Evolutionary conservation across 2,113 vertebrate species (phyloP).

Genomic region (Pontoporia blainvillei): DNA sequence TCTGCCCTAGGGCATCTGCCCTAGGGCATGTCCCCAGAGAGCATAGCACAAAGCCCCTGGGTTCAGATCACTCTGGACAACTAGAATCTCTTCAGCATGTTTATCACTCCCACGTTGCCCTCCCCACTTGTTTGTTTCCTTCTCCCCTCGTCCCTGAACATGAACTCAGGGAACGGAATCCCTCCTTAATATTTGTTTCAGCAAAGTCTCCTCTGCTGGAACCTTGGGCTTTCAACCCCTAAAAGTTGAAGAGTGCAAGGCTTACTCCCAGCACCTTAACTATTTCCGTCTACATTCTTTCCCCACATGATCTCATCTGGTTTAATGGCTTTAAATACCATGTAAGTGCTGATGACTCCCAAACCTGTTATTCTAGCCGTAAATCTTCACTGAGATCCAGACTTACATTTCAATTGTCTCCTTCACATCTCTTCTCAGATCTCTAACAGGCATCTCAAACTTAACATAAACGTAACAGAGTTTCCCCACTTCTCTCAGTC

Average conservation of each 20-base stretch:
- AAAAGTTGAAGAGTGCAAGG: background rate
- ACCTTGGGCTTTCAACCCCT: background rate
- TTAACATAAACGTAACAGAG: background rate
- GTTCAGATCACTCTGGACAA: background rate
- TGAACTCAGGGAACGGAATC: background rate
- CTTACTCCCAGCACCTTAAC: background rate
- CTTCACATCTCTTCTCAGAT: slow-evolving; percentile 10
- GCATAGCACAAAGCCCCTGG: background rate
- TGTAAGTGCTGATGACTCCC: background rate
- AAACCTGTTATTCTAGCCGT: slow-evolving; percentile 50
- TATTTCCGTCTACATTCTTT: background rate
- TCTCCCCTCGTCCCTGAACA: background rate
- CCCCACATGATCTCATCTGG: slow-evolving; percentile 50
- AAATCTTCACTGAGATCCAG: background rate
- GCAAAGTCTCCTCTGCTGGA: background rate
- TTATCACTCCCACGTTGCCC: background rate
- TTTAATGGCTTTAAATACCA: slow-evolving; percentile 48
- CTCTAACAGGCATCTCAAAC: background rate
- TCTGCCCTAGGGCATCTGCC: background rate
- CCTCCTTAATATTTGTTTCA: background rate
- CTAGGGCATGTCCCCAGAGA: background rate
- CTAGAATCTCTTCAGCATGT: background rate
- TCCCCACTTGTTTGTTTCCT: background rate
- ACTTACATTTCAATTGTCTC: slow-evolving; percentile 6
- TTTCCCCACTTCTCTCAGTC: background rate